phyloP scores from a whole-genome alignment of 2,113 vertebrate species.

The Neotoma lepida region DNA sequence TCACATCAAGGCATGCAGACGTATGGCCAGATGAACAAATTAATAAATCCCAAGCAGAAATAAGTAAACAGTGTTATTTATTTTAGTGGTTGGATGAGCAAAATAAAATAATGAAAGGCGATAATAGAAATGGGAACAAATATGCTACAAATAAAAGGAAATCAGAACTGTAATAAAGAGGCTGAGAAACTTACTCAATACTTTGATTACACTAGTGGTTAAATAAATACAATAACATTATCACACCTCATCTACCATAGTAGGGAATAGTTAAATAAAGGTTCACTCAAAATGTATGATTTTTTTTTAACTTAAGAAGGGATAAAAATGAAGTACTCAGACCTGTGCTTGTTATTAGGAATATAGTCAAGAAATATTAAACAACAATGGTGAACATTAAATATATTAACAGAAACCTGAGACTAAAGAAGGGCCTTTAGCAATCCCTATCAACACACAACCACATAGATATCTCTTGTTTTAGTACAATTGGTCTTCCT shows the following conservation, averaged over 20 bases:
- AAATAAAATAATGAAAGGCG: not conserved
- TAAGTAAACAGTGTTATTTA: not conserved
- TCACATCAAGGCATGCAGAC: conserved; percentile 35
- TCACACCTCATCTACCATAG: not conserved
- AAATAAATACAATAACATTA: conserved; percentile 41
- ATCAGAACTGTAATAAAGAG: not conserved
- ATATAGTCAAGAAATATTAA: not conserved
- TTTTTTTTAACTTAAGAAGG: not conserved
- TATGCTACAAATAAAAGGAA: not conserved
- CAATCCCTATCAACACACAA: not conserved
- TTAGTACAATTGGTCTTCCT: not conserved
- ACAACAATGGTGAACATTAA: not conserved
- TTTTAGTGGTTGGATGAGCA: conserved; percentile 5
- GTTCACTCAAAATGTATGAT: not conserved
- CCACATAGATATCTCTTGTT: too few relatives aligned
- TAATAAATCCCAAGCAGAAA: conserved; percentile 55
- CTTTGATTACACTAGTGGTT: not conserved
- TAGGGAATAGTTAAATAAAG: not conserved
- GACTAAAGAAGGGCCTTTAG: not conserved
- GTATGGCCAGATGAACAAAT: conserved; percentile 44
- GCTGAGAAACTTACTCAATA: not conserved
- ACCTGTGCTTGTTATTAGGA: not conserved
- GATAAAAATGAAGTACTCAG: not conserved
- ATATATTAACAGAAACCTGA: not conserved
- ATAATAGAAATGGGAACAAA: not conserved